These are phyloP conservation scores for Gallinago nigripennis DNA, from an alignment of 2,797 vertebrate genomes.

Conservation along the genomic window DNA sequence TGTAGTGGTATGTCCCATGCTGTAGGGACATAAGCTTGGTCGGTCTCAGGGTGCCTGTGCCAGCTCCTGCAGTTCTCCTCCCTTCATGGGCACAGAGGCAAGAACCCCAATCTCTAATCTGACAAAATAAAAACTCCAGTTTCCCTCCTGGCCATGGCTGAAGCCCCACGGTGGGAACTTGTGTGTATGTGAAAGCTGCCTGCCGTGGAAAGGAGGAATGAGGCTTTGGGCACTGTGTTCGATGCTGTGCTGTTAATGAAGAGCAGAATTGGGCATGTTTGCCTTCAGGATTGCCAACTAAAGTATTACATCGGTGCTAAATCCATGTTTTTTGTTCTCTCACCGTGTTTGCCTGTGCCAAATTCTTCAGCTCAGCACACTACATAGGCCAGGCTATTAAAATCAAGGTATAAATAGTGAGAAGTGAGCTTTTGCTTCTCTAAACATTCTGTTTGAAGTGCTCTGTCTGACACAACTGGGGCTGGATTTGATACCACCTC, in stretches of 20 bases:
- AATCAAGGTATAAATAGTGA: conserved; percentile 25
- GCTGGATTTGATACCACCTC: neutral
- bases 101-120: neutral
- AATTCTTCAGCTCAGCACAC: neutral
- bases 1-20: neutral
- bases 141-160: neutral
- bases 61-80: neutral
- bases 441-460: conserved; percentile 43
- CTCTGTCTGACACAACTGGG: conserved; percentile 37
- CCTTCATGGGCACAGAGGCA: neutral
- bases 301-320: neutral
- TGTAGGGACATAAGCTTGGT: too few relatives aligned
- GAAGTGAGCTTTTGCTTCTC: neutral
- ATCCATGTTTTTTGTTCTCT: neutral
- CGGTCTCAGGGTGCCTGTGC: neutral
- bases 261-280: neutral
- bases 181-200: neutral
- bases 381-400: neutral
- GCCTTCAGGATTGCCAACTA: neutral
- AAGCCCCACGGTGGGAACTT: neutral
- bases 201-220: neutral
- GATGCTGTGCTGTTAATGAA: neutral
- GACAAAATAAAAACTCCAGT: neutral
- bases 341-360: neutral
- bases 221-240: neutral